A percentile compares a stretch with the other conserved stretches of the same genome.
phyloP scores from a whole-genome alignment of 2,797 vertebrate species.

The Austrolebias charrua region DNA sequence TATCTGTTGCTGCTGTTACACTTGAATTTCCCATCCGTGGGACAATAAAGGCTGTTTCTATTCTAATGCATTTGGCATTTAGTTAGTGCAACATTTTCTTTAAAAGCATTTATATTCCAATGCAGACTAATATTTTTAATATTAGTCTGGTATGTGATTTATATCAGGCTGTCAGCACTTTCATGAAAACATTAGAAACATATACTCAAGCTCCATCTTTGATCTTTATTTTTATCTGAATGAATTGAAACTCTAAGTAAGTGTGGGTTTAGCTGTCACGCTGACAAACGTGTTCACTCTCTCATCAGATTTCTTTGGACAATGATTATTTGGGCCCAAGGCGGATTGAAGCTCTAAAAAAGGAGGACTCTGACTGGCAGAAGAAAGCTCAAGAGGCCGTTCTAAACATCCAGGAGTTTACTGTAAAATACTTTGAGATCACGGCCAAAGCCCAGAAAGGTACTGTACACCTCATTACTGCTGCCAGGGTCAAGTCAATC shows the following conservation, averaged over 20 bases:
- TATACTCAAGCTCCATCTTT: background rate
- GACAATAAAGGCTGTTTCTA: no score
- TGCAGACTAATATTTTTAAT: no score
- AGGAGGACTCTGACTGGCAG: constrained; percentile 96
- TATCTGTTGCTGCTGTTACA: no score
- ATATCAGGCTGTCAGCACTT: no score
- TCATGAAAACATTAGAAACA: background rate
- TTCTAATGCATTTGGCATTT: no score
- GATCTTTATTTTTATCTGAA: background rate
- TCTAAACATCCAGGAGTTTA: constrained; percentile 95
- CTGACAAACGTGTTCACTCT: constrained; percentile 5
- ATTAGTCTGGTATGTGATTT: no score
- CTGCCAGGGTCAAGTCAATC: constrained; percentile 34
- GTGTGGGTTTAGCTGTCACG: background rate
- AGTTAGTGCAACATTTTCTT: no score
- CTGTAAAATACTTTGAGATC: constrained; percentile 97
- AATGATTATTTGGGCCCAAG: constrained; percentile 94
- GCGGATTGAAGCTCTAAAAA: constrained; percentile 89
- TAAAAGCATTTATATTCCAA: no score
- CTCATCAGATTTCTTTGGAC: constrained; percentile 90
- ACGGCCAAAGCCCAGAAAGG: constrained; percentile 97
- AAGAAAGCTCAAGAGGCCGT: constrained; percentile 94
- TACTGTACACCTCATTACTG: constrained; percentile 56
- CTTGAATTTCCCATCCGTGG: no score
- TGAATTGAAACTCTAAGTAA: constrained; percentile 2